Percentiles rank a stretch among this genome's conserved stretches.
Evolutionary conservation across 2,888 invertebrate genomes (phyloP).

Genomic region (Apeira syringaria): DNA sequence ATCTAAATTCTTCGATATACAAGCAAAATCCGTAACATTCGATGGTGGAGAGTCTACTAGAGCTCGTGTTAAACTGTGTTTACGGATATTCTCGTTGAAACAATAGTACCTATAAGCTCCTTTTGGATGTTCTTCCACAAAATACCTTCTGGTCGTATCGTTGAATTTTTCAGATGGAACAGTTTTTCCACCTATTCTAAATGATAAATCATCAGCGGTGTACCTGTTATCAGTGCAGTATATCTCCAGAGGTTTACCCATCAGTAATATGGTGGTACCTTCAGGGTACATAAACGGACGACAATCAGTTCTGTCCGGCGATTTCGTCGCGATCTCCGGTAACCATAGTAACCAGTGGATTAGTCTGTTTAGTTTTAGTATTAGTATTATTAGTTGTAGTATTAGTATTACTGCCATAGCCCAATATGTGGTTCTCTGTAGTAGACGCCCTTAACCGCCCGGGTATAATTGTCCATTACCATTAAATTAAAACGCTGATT

Average conservation of each 20-base stretch:
- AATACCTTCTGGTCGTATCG: conserved; percentile 84
- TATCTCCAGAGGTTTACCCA: conserved; percentile 85
- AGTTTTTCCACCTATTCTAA: conserved; percentile 44
- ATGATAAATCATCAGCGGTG: conserved; percentile 69
- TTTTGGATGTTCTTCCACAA: conserved; percentile 79
- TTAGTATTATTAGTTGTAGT: too few relatives aligned
- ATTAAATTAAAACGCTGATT: too few relatives aligned
- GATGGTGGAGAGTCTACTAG: conserved; percentile 83
- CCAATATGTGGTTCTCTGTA: too few relatives aligned
- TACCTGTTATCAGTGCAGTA: conserved; percentile 83
- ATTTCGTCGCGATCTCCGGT: too few relatives aligned
- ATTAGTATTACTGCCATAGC: too few relatives aligned
- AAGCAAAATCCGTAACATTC: conserved; percentile 87
- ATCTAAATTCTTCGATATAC: conserved; percentile 89
- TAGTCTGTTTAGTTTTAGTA: too few relatives aligned
- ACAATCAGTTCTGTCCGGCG: too few relatives aligned
- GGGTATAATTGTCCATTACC: too few relatives aligned
- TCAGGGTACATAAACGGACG: too few relatives aligned
- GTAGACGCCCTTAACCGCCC: too few relatives aligned
- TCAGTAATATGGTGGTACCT: conserved; percentile 82
- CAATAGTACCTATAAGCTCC: conserved; percentile 83
- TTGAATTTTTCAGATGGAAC: conserved; percentile 81
- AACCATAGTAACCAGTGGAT: too few relatives aligned
- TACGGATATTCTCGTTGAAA: conserved; percentile 52
- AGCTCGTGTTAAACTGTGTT: conserved; percentile 55